These are phyloP conservation scores for Aphis gossypii DNA, from an alignment of 1,140 invertebrate species.

Conservation along the genomic window DNA sequence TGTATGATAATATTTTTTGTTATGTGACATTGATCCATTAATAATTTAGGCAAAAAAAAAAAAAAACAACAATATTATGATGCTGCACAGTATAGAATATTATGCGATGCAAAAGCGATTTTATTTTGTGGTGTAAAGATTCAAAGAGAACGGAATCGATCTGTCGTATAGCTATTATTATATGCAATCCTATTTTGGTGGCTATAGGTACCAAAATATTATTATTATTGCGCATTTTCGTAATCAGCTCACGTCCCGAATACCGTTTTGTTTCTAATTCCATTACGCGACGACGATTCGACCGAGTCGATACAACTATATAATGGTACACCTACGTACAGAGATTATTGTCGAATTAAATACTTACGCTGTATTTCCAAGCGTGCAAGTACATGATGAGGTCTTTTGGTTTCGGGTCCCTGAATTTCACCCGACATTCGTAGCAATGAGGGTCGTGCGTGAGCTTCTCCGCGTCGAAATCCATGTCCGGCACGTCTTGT, in stretches of 20 bases:
- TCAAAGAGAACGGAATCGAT: background rate
- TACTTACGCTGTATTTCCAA: constrained; percentile 66
- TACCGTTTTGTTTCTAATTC: background rate
- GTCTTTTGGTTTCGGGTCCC: constrained; percentile 88
- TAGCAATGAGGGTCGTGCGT: constrained; percentile 86
- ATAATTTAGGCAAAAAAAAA: too few species aligned
- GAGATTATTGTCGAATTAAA: constrained; percentile 7
- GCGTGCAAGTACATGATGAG: constrained; percentile 96
- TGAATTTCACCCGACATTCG: constrained; percentile 89
- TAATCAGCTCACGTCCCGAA: background rate
- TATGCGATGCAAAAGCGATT: background rate
- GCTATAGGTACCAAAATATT: background rate
- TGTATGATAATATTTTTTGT: background rate
- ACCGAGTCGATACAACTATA: background rate
- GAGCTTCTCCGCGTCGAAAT: constrained; percentile 78
- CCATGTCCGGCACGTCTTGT: constrained; percentile 74
- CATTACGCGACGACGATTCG: background rate
- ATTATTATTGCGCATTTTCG: background rate
- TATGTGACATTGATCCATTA: background rate
- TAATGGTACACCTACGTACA: background rate
- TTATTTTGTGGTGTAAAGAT: background rate
- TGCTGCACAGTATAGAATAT: background rate
- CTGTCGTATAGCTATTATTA: background rate
- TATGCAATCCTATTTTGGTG: background rate
- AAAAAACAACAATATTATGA: background rate